phyloP scores from a whole-genome alignment of 2,113 vertebrate genomes.

The Malurus alboscapulatus region DNA sequence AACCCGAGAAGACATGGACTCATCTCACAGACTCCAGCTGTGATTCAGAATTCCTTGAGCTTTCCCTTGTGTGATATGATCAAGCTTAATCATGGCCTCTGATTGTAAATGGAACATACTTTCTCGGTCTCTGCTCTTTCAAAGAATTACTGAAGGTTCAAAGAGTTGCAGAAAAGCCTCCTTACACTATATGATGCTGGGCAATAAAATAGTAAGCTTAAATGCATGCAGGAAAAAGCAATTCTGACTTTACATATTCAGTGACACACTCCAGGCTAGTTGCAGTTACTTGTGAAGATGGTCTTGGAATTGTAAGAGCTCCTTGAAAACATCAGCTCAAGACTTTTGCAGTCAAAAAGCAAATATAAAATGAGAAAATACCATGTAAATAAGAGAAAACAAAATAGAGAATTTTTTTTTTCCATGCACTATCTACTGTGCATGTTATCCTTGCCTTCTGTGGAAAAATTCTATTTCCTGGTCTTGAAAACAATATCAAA shows the following conservation, averaged over 20 bases:
- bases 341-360: background rate
- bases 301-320: background rate
- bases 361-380: background rate
- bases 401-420: background rate
- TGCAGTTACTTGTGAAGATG: background rate
- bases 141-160: background rate
- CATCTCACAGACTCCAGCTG: background rate
- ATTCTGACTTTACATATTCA: background rate
- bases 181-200: background rate
- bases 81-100: background rate
- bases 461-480: background rate
- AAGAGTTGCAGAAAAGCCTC: background rate
- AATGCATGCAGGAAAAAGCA: background rate
- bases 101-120: background rate
- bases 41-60: background rate
- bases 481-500: background rate
- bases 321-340: background rate
- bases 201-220: background rate
- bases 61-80: background rate
- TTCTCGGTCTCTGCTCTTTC: background rate
- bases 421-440: background rate
- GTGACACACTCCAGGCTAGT: background rate
- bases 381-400: background rate
- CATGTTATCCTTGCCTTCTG: background rate
- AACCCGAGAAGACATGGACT: background rate